A percentile compares a stretch with the other conserved stretches of the same genome.
Evolutionary conservation across 37 sponge, comb jelly and placozoan species (phyloP).

Genomic region (Halichondria panicea): DNA sequence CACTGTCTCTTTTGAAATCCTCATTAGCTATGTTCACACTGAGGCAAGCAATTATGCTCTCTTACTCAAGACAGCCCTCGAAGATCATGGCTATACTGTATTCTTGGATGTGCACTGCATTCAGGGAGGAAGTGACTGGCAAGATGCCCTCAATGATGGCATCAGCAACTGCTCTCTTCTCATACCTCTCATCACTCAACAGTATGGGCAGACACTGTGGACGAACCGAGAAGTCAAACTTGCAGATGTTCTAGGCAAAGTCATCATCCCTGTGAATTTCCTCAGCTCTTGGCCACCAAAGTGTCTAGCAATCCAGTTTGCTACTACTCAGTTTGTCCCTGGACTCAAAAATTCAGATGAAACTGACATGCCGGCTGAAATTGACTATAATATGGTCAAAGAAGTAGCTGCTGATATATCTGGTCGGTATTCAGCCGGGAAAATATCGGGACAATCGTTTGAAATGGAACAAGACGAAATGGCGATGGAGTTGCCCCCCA

Average conservation of each 20-base stretch:
- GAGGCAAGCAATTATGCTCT: conserved; percentile 59
- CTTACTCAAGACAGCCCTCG: conserved; percentile 49
- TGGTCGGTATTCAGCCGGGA: conserved; percentile 4
- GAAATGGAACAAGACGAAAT: neutral
- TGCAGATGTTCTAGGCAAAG: conserved; percentile 78
- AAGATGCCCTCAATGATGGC: conserved; percentile 76
- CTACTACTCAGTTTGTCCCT: conserved; percentile 74
- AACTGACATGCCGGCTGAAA: neutral
- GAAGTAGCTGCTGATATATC: conserved; percentile 23
- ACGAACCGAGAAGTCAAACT: conserved; percentile 89
- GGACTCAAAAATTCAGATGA: neutral
- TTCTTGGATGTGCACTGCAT: conserved; percentile 77
- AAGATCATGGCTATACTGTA: conserved; percentile 55
- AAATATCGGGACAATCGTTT: neutral
- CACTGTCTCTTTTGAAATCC: conserved; percentile 47
- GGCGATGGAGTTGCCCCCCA: neutral
- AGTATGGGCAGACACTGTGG: conserved; percentile 84
- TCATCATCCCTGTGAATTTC: conserved; percentile 80
- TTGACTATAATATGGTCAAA: neutral
- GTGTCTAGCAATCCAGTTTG: conserved; percentile 94
- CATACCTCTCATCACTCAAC: conserved; percentile 72
- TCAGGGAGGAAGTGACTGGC: conserved; percentile 74
- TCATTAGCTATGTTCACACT: conserved; percentile 81
- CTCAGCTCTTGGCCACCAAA: conserved; percentile 66
- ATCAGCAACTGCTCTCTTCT: conserved; percentile 71